Evolutionary conservation across 2,888 invertebrate species (phyloP).

Genomic region (Diarsia mendica): DNA sequence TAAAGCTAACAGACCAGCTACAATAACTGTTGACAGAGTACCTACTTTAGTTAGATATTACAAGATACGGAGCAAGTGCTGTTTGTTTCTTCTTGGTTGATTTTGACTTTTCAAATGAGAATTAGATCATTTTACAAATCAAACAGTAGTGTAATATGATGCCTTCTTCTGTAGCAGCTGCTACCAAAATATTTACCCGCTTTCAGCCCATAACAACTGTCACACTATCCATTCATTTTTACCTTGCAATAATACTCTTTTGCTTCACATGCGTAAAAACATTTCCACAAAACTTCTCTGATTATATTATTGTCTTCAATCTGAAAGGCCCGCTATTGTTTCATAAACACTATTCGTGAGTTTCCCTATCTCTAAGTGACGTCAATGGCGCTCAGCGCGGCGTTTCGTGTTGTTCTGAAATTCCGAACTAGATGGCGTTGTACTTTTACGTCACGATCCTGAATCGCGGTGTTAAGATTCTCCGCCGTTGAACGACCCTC

Average conservation of each 20-base stretch:
- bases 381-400: background rate
- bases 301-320: no score
- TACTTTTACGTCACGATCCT: constrained; percentile 44
- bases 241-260: background rate
- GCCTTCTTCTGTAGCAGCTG: background rate
- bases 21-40: constrained; percentile 23
- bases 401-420: background rate
- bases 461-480: constrained; percentile 56
- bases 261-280: background rate
- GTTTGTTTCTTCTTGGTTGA: background rate
- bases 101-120: constrained; percentile 2
- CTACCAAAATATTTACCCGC: background rate
- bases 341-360: background rate
- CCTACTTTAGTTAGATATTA: background rate
- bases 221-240: background rate
- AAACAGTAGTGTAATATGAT: background rate
- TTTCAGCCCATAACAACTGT: no score
- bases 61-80: constrained; percentile 26
- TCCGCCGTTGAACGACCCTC: constrained; percentile 48
- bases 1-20: no score
- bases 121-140: background rate
- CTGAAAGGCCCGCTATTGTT: background rate
- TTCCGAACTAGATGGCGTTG: constrained; percentile 43
- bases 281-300: background rate
- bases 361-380: background rate